A percentile compares a stretch with the other conserved stretches of the same genome.
These are phyloP conservation scores for Hybognathus amarus DNA, from an alignment of 2,797 vertebrate species.

Conservation along the genomic window DNA sequence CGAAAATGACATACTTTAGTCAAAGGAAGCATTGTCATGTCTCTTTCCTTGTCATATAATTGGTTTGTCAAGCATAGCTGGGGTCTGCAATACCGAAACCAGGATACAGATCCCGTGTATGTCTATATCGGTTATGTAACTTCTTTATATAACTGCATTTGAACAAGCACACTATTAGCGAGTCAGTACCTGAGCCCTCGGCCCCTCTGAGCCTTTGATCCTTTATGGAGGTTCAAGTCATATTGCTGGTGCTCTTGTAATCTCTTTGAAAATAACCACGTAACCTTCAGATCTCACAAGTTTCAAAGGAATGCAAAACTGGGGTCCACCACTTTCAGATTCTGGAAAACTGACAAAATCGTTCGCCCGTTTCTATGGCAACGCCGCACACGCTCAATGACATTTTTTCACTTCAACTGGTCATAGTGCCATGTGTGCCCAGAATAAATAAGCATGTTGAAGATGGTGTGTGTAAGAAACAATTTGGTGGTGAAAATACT, in stretches of 20 bases:
- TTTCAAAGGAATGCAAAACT: slow-evolving; percentile 46
- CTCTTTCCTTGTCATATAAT: slow-evolving; percentile 6
- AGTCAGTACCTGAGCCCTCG: slow-evolving; percentile 35
- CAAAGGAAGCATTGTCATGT: slow-evolving; percentile 18
- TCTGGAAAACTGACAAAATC: slow-evolving; percentile 26
- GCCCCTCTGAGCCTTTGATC: slow-evolving; percentile 56
- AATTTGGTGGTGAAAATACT: background rate
- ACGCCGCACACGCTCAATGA: background rate
- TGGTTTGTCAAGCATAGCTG: slow-evolving; percentile 12
- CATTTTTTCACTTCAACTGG: slow-evolving; percentile 1
- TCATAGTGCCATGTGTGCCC: background rate
- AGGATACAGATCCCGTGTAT: slow-evolving; percentile 8
- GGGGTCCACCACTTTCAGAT: background rate
- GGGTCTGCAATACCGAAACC: slow-evolving; percentile 8
- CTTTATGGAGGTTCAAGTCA: slow-evolving; percentile 46
- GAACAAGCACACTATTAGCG: slow-evolving; percentile 41
- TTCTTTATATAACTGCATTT: slow-evolving; percentile 46
- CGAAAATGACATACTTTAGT: background rate
- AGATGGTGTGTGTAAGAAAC: background rate
- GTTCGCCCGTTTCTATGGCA: slow-evolving; percentile 35
- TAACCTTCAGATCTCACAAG: slow-evolving; percentile 49
- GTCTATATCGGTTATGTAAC: slow-evolving; percentile 34
- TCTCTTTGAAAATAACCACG: slow-evolving; percentile 55
- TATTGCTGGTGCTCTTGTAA: slow-evolving; percentile 48
- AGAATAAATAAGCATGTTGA: background rate